Evolutionary conservation across 2,888 invertebrate species (phyloP), one percentile per base, ranked within the genome.

Genomic region (Gymnocheta viridis): DNA sequence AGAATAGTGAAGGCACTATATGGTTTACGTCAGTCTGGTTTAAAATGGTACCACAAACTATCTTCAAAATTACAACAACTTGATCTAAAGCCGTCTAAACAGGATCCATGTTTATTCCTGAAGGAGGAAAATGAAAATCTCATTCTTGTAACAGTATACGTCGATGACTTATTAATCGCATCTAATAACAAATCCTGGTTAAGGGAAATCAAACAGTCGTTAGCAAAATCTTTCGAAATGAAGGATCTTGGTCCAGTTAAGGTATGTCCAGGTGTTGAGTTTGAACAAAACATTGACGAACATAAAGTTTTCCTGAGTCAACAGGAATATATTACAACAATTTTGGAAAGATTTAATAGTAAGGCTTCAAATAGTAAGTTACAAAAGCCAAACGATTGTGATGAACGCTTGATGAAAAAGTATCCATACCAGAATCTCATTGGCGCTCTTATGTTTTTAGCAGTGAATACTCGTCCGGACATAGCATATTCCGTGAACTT

Each of bases 91-190:
- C 22, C 82, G 9, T 82, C 78, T 10, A 29, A 73, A 66, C 49
- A 64, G 47, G 86, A 86, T 69, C 85, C 83, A 2, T 85, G 85
- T 49, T 27, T 85, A 19, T 85, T 85, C 66, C 38, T 24, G 51
- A 22, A 41, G 74, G 17, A 24, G 58, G 38, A 24, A n/a, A n/a
- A n/a, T n/a, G n/a, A n/a, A n/a, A n/a, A n/a, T n/a, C n/a, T n/a
- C 72, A 51, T n/a, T 66, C 83, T 86, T n/a, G 1, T 87, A 4
- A 69, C 83, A 5, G 58, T 85, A 9, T 85, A 87, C 49, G 87
- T 87, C 6, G 85, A 86, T 41, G 87, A 86, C 44, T 14, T 85
- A 17, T 29, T 87, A 24, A 17, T 85, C 49, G 85, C 85, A 17
- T 82, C 85, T 24, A 72, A 85, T 60, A 72, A 82, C 35, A 35